phyloP scores from a whole-genome alignment of 2,797 vertebrate genomes.

The Hybognathus amarus region DNA sequence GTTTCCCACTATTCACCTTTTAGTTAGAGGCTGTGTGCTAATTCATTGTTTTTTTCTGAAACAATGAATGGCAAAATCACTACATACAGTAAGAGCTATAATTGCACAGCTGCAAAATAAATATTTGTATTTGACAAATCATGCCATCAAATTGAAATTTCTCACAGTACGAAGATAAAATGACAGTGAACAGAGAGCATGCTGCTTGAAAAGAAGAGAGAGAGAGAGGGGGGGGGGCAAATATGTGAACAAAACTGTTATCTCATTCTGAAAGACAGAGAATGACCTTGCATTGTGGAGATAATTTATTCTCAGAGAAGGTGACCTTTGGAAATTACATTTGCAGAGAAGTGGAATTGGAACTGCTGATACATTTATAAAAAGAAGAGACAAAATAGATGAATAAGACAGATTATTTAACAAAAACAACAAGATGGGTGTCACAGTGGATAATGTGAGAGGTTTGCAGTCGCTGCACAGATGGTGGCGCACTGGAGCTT shows the following conservation, averaged over 20 bases:
- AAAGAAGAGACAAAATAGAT: conserved; percentile 49
- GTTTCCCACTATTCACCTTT: neutral
- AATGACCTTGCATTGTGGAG: conserved; percentile 58
- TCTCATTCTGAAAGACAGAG: conserved; percentile 51
- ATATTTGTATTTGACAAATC: conserved; percentile 6
- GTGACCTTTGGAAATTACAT: conserved; percentile 72
- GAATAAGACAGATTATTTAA: conserved; percentile 47
- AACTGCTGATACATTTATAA: conserved; percentile 46
- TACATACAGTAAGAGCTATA: neutral
- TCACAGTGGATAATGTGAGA: conserved; percentile 30
- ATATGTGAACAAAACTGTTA: conserved; percentile 56
- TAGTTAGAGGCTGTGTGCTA: neutral
- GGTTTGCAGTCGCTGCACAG: neutral
- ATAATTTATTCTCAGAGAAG: conserved; percentile 64
- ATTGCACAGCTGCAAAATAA: conserved; percentile 13
- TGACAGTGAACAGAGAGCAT: neutral
- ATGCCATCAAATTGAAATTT: conserved; percentile 1
- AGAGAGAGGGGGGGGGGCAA: conserved; percentile 17
- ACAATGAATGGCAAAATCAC: neutral
- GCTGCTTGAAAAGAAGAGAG: neutral
- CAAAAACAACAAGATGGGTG: conserved; percentile 35
- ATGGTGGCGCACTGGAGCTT: conserved; percentile 33
- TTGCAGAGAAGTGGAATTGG: conserved; percentile 59
- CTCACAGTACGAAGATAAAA: conserved; percentile 1
- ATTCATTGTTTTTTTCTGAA: neutral